phyloP scores from a whole-genome alignment of 2,113 vertebrate species.

The Aegotheles bennettii region DNA sequence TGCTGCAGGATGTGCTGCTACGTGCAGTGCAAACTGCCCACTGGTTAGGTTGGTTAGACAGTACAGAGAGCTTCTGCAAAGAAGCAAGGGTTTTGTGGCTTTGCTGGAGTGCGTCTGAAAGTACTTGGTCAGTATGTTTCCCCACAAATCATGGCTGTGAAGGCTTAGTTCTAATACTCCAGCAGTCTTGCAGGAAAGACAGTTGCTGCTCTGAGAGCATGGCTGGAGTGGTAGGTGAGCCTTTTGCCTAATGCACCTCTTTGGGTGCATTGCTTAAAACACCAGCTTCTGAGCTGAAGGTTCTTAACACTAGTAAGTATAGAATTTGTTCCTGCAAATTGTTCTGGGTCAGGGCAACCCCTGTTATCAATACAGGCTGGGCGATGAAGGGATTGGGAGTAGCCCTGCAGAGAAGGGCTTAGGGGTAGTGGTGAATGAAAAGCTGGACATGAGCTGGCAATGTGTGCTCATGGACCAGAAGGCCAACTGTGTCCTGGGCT shows the following conservation, averaged over 20 bases:
- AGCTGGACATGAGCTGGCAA: no score
- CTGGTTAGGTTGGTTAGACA: background rate
- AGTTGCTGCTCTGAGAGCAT: background rate
- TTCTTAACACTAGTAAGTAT: background rate
- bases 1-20: accelerated
- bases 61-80: background rate
- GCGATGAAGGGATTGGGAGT: no score
- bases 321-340: background rate
- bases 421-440: no score
- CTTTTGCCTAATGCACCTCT: background rate
- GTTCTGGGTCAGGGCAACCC: background rate
- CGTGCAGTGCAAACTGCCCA: accelerated
- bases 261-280: background rate
- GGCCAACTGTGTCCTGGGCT: no score
- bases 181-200: background rate
- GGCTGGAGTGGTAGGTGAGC: background rate
- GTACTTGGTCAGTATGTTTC: background rate
- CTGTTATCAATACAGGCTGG: background rate
- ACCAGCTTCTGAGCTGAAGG: background rate
- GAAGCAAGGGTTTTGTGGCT: background rate
- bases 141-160: background rate
- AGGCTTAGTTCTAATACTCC: background rate
- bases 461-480: no score
- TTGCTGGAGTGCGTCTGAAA: background rate
- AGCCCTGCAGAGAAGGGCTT: no score